Percentiles rank a stretch among this genome's conserved stretches.
Conservation (phyloP, 2,888 invertebrate species). For the Drosophila gaucha region DNA sequence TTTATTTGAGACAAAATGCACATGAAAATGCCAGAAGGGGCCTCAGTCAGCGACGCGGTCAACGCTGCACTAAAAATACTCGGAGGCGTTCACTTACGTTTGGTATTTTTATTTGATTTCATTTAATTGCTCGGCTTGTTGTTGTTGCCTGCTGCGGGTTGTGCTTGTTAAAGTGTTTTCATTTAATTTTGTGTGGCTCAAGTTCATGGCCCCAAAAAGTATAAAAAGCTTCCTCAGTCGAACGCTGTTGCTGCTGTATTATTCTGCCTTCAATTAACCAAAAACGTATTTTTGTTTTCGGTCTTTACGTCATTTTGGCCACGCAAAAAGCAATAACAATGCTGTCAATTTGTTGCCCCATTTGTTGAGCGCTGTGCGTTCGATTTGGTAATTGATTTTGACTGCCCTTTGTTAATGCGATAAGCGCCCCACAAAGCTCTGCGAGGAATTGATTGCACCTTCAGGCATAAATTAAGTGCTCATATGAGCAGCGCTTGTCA, state of each 20-base stretch:
- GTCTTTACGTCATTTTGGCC: constrained; percentile 44
- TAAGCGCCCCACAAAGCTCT: constrained; percentile 12
- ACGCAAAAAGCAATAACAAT: constrained; percentile 5
- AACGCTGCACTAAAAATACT: constrained; percentile 66
- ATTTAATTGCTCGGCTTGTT: constrained; percentile 62
- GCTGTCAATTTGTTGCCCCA: constrained; percentile 7
- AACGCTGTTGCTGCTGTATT: constrained; percentile 17
- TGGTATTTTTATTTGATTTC: constrained; percentile 58
- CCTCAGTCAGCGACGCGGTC: constrained; percentile 28
- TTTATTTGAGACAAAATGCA: constrained; percentile 59
- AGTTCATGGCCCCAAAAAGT: constrained; percentile 69
- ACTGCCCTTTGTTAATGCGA: constrained; percentile 22
- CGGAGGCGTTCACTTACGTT: constrained; percentile 36
- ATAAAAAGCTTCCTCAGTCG: constrained; percentile 60
- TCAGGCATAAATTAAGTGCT: constrained; percentile 28
- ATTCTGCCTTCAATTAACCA: constrained; percentile 58
- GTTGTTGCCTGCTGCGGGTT: constrained; percentile 33
- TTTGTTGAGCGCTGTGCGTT: constrained; percentile 23
- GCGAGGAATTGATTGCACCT: constrained; percentile 39
- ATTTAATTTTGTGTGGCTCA: constrained; percentile 63
- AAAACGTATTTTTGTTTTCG: constrained; percentile 52
- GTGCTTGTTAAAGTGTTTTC: constrained; percentile 66
- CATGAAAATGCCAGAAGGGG: constrained; percentile 53
- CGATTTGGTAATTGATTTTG: constrained; percentile 38
- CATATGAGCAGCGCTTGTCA: constrained; percentile 23